These are phyloP conservation scores for Macrosoma leucophasiata DNA, from an alignment of 2,888 invertebrate genomes.

Conservation along the genomic window DNA sequence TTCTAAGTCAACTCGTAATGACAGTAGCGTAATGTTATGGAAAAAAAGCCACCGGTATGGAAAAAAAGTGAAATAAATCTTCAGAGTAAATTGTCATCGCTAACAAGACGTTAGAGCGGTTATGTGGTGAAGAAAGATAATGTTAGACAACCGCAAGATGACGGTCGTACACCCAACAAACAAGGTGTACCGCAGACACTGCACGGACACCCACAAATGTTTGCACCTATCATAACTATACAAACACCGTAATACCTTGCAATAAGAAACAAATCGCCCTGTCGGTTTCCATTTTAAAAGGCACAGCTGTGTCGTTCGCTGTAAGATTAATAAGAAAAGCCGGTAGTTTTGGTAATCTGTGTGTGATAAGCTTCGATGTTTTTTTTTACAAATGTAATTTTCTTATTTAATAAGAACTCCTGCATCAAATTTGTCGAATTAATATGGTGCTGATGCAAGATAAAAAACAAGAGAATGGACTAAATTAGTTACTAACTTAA, in stretches of 20 bases:
- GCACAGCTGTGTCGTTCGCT: constrained; percentile 6
- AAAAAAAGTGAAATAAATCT: constrained; percentile 34
- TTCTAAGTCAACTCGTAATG: constrained; percentile 9
- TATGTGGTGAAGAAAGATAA: constrained; percentile 42
- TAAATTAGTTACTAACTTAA: no score
- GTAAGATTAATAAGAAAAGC: constrained; percentile 17
- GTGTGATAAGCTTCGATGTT: constrained; percentile 15
- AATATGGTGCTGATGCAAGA: no score
- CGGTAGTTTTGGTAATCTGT: constrained; percentile 16
- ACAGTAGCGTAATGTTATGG: constrained; percentile 20
- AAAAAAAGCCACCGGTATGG: constrained; percentile 12
- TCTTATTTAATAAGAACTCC: no score
- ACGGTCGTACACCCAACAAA: constrained; percentile 38
- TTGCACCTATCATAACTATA: constrained; percentile 8
- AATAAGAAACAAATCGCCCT: constrained; percentile 5
- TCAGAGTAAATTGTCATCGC: constrained; percentile 46
- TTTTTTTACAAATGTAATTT: constrained; percentile 15
- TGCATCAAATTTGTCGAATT: no score
- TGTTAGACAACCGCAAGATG: constrained; percentile 50
- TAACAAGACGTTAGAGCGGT: constrained; percentile 48
- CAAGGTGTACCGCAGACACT: constrained; percentile 34
- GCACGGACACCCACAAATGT: constrained; percentile 11
- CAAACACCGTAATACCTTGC: constrained; percentile 1
- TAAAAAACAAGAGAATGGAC: no score
- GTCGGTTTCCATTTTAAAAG: background rate